These are phyloP conservation scores for cat (Felis catus) DNA, from an alignment of 2,113 vertebrate species.

Conservation along the genomic window F.catus_Fca126_mat1.0 CM031420.1:71347001-71347500, in stretches of 20 bases:
- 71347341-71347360: background rate
- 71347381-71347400: conserved; percentile 23
- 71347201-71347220: no score
- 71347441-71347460: background rate
- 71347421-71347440: background rate
- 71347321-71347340: background rate
- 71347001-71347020: background rate
- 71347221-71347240: no score
- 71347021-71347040: background rate
- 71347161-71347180: no score
- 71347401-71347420: background rate
- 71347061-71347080: background rate
- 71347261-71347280: no score
- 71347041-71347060: background rate
- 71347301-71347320: no score
- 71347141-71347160: no score
- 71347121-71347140: no score
- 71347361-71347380: background rate
- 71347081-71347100: background rate
- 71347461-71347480: background rate
- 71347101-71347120: background rate
- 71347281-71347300: no score
- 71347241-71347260: no score
- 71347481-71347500: background rate
- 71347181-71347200: no score